Evolutionary conservation across 2,888 invertebrate species (phyloP).

Genomic region (Corythucha ciliata): DNA sequence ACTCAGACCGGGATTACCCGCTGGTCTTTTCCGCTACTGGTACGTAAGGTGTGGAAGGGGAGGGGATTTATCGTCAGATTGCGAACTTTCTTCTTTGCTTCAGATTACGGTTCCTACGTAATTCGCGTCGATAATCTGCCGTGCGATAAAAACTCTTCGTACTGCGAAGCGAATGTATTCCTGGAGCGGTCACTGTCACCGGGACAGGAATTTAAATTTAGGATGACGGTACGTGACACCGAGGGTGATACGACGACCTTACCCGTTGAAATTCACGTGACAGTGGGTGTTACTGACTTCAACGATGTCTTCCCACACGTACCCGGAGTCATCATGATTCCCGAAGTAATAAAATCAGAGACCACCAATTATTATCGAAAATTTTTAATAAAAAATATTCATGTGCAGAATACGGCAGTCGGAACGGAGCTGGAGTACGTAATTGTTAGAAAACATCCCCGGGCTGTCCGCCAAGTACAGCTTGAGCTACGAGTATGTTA

Average conservation of each 20-base stretch:
- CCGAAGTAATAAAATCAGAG: constrained; percentile 51
- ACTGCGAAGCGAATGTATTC: constrained; percentile 81
- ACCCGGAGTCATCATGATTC: constrained; percentile 62
- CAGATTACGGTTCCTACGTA: constrained; percentile 52
- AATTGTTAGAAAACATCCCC: constrained; percentile 68
- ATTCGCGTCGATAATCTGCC: constrained; percentile 71
- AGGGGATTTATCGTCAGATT: background rate
- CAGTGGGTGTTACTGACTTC: constrained; percentile 74
- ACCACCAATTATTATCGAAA: background rate
- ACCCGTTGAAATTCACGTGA: constrained; percentile 70
- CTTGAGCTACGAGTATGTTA: constrained; percentile 63
- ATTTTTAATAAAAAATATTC: constrained; percentile 4
- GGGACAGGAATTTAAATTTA: constrained; percentile 76
- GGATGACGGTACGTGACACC: constrained; percentile 60
- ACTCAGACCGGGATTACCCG: constrained; percentile 80
- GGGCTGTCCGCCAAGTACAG: constrained; percentile 65
- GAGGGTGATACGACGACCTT: constrained; percentile 65
- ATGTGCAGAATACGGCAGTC: constrained; percentile 55
- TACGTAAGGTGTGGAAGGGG: constrained; percentile 13
- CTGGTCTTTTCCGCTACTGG: constrained; percentile 62
- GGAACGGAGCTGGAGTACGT: constrained; percentile 76
- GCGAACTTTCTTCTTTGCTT: constrained; percentile 38
- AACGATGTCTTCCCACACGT: constrained; percentile 75
- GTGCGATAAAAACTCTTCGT: constrained; percentile 75
- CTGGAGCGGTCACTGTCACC: constrained; percentile 65